Base-by-base conservation (phyloP, 1,140 invertebrate genomes). In the Drosophila chauvacae region DNA sequence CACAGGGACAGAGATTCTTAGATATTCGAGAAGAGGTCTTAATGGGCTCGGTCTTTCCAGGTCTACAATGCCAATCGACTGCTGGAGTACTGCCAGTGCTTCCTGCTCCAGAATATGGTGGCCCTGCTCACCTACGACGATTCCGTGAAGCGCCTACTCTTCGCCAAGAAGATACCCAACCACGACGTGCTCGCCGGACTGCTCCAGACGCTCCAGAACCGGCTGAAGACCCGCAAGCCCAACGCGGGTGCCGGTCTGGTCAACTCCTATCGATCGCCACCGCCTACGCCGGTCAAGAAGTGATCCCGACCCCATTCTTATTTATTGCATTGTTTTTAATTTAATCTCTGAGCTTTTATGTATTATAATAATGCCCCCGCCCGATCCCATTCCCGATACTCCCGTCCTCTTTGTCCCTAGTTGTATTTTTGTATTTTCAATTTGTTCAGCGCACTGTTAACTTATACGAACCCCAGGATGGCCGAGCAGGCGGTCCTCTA, bases 71-170 rank as follows among this genome's bases (percentile, higher is more conserved):
- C 97, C 18, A 94, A 95, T 14, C 96, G 97, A 88, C 93, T 98
- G 28, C 93, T 98, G 73, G 96, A 98, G 92, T 98, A 97, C 93
- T 98, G 97, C 87, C 97, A 98, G 94, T 96, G 97, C 39, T 97
- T 98, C 92, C 93, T 98, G 16, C 94, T 98, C 45, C 97, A 98
- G 93, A 98, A 98, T 91, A 97, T 98, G 97, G 97, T 98, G 2
- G 96, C 97, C n/a, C 93, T 98, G 2, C 93, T 98, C 30, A 98
- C 97, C 0, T 97, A 97, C 74, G 97, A 98, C 79, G 97, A 98
- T 88, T 97, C 97, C 1, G 97, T 98, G 0, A 97, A 97, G 82
- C 94, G 97, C 73, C 93, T 98, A 20, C 94, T 98, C 18, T 98
- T 98, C 78, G 97, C 97, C 42, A 98, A 98, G 91, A 96, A 97